phyloP scores from a whole-genome alignment of 2,113 vertebrate species.

The Silurus glanis region DNA sequence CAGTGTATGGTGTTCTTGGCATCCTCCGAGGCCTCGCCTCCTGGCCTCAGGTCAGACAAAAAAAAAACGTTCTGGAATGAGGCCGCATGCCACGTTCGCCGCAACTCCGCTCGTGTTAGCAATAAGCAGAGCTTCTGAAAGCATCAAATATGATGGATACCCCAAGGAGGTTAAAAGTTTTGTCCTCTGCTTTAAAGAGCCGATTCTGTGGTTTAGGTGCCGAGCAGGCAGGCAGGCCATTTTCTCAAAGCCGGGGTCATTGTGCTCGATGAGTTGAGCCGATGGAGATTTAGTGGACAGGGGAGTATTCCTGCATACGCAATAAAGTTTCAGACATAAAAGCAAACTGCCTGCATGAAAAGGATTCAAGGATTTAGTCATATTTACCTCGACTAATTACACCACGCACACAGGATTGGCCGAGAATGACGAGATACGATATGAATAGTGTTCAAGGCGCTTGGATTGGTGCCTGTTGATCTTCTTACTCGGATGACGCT shows the following conservation, averaged over 20 bases:
- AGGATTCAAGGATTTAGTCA: conserved; percentile 18
- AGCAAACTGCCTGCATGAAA: background rate
- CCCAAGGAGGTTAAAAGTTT: background rate
- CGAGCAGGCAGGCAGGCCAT: background rate
- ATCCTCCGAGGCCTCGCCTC: background rate
- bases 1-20: background rate
- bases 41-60: background rate
- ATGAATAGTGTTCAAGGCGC: conserved; percentile 4
- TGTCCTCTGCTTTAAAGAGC: conserved; percentile 38
- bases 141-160: background rate
- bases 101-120: background rate
- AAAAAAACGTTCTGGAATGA: background rate
- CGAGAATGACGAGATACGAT: conserved; percentile 23
- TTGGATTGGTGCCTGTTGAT: background rate
- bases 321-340: background rate
- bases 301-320: background rate
- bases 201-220: conserved; percentile 19
- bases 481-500: background rate
- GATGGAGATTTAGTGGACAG: conserved; percentile 18
- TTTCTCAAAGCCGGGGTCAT: conserved; percentile 11
- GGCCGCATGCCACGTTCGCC: background rate
- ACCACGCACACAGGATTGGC: background rate
- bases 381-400: conserved; percentile 17
- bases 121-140: background rate
- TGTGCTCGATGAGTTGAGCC: background rate